Conservation (phyloP, 2,113 vertebrate genomes). For the Felis chaus region DNA sequence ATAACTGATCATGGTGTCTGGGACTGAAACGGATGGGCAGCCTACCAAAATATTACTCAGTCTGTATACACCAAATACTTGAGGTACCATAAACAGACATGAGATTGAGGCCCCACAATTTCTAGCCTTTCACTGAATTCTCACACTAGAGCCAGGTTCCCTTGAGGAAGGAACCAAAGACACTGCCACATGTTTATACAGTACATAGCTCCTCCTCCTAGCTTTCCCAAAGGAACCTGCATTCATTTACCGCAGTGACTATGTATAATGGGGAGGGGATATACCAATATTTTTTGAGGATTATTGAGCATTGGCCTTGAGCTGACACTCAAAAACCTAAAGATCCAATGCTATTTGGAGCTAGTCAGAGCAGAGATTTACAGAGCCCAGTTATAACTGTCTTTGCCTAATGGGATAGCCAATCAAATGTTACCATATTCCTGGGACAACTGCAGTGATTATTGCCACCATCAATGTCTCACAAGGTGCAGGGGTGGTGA, state of each 20-base stretch:
- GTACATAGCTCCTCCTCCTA: neutral
- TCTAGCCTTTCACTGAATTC: neutral
- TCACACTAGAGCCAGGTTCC: neutral
- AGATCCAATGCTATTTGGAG: neutral
- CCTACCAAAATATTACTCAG: neutral
- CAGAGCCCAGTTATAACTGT: neutral
- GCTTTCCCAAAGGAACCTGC: neutral
- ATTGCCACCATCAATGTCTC: neutral
- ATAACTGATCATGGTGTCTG: neutral
- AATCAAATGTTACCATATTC: neutral
- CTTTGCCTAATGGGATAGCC: neutral
- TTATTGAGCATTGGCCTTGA: neutral
- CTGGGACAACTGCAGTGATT: neutral
- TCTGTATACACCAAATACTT: neutral
- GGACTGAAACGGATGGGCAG: neutral
- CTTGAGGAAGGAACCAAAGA: neutral
- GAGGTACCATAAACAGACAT: neutral
- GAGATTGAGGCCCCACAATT: neutral
- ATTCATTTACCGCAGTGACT: neutral
- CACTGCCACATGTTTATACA: neutral
- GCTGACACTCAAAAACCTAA: neutral
- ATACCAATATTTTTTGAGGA: neutral
- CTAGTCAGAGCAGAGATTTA: neutral
- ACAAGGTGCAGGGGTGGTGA: neutral
- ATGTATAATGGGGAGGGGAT: neutral